Conservation (phyloP, 2,797 vertebrate species). For the Phrynocephalus forsythii region DNA sequence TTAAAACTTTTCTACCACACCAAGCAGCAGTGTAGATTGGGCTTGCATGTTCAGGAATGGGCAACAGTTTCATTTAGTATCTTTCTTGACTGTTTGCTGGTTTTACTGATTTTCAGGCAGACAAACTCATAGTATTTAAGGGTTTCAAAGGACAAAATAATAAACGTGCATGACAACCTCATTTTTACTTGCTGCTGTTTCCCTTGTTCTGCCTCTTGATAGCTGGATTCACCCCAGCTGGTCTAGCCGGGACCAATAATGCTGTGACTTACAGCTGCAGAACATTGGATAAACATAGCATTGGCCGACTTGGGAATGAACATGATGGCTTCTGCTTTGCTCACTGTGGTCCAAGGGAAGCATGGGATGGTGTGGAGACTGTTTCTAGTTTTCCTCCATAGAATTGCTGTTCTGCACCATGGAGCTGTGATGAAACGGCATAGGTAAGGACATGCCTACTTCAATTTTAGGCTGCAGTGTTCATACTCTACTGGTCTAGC, state of each 20-base stretch:
- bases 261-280: not conserved
- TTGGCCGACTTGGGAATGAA: not conserved
- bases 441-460: not conserved
- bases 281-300: not conserved
- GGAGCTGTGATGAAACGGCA: not conserved
- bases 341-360: not conserved
- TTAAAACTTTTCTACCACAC: too few species aligned
- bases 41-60: not conserved
- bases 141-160: not conserved
- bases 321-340: not conserved
- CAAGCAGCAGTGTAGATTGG: not conserved
- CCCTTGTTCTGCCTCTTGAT: not conserved
- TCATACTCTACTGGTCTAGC: not conserved
- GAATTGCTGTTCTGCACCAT: not conserved
- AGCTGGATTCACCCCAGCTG: not conserved
- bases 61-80: too few species aligned
- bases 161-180: not conserved
- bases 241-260: not conserved
- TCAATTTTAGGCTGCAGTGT: not conserved
- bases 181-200: not conserved
- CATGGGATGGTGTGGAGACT: not conserved
- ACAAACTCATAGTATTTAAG: not conserved
- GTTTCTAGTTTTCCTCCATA: not conserved
- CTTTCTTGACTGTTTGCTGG: not conserved
- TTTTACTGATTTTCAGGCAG: not conserved